Base-by-base conservation (phyloP, 2,888 invertebrate species). In the Drosophila tripunctata region DNA sequence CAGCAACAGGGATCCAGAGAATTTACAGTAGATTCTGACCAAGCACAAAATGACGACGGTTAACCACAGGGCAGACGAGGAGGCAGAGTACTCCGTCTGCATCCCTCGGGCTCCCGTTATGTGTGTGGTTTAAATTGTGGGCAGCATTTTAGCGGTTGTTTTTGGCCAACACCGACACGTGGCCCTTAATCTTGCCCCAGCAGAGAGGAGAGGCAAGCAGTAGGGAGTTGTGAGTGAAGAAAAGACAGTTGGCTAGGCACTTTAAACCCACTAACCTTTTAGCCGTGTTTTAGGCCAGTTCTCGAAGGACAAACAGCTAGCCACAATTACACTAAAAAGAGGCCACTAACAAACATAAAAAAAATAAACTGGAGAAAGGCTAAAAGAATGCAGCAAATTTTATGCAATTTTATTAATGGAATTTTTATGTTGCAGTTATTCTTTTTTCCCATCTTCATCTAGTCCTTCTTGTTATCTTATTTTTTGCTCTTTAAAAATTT, bases 321-420 rank as follows among this genome's bases (percentile, higher is more conserved):
- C 60, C 56, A 61, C 67, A 45, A 45, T 77, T 73, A 69, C 35
- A 15, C 66, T 58, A 63, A 78, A 75, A 48, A 62, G 24, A 50
- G 30, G 47, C 64, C 58, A 51, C 62, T n/a, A n/a, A n/a, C n/a
- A n/a, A 41, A 14, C 3, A 36, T 38, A 8, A 24, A 4, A 5
- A 33, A 31, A 33, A 30, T 33, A 21, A 3, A 3, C 22, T 0
- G 14, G 6, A 14, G 8, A 12, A 40, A 66, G 5, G 10, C n/a
- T 21, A 8, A 50, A 58, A 17, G 38, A 33, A 40, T 69, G 67
- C 54, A 62, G 44, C 33, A 67, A 77, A 70, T 50, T 61, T 61
- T 66, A 52, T 65, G 75, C 72, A 81, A 80, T 80, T 84, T 75
- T 69, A 81, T 80, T 75, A 80, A 84, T 80, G 77, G 66, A 72